Evolutionary conservation across 2,888 invertebrate species (phyloP).

Genomic region (Dinocampus coccinellae): DNA sequence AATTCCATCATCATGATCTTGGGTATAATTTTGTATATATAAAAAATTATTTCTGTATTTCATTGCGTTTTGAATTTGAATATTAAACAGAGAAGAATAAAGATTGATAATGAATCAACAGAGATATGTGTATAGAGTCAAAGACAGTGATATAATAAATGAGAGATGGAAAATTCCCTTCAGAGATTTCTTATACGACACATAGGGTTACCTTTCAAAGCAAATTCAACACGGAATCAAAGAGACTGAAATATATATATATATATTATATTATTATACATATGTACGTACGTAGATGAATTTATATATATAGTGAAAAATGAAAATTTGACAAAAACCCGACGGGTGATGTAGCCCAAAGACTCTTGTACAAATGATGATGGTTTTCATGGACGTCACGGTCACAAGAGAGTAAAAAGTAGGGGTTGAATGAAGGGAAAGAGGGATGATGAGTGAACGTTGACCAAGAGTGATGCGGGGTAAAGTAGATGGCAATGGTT

Average conservation of each 20-base stretch:
- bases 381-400: constrained; percentile 6
- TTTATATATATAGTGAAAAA: constrained; percentile 2
- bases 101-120: neutral
- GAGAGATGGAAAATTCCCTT: neutral
- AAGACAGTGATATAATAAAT: neutral
- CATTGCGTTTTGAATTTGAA: neutral
- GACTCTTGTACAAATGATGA: constrained; percentile 16
- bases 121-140: neutral
- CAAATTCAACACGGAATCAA: neutral
- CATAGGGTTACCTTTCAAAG: neutral
- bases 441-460: neutral
- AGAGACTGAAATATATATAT: neutral
- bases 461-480: neutral
- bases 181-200: neutral
- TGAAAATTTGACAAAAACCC: constrained; percentile 39
- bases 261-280: neutral
- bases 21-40: neutral
- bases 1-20: neutral
- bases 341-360: constrained; percentile 4
- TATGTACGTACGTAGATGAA: neutral
- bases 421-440: neutral
- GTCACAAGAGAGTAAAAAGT: neutral
- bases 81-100: neutral
- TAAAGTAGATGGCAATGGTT: constrained; percentile 12
- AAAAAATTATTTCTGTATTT: too few species aligned